A percentile compares a stretch with the other conserved stretches of the same genome.
phyloP scores from a whole-genome alignment of 1,140 invertebrate species.

The Sitodiplosis mosellana region DNA sequence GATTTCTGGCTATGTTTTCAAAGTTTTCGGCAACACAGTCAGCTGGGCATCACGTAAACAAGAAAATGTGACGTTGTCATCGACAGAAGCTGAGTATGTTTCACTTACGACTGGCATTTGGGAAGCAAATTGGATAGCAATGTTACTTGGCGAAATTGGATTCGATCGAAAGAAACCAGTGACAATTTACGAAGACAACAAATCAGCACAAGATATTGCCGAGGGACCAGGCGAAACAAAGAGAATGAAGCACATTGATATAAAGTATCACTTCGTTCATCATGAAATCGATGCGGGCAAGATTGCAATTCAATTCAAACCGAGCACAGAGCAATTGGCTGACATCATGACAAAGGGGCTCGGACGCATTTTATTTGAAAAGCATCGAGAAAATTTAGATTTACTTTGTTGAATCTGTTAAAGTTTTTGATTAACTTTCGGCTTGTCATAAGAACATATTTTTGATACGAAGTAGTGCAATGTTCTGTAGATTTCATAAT shows the following conservation, averaged over 20 bases:
- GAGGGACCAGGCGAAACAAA: constrained; percentile 16
- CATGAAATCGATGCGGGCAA: constrained; percentile 2
- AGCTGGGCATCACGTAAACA: constrained; percentile 18
- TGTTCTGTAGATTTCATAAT: too few species aligned
- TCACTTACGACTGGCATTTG: constrained; percentile 10
- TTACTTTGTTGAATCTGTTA: too few species aligned
- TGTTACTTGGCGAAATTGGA: constrained; percentile 11
- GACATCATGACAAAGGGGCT: constrained; percentile 6
- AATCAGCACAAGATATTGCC: constrained; percentile 15
- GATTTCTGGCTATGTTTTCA: constrained; percentile 16
- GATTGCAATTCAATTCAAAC: constrained; percentile 3
- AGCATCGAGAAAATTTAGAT: constrained; percentile 1
- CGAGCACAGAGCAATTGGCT: constrained; percentile 5
- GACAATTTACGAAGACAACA: constrained; percentile 13
- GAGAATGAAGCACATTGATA: constrained; percentile 13
- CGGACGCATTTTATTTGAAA: not conserved
- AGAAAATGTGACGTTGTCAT: constrained; percentile 12
- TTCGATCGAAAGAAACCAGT: not conserved
- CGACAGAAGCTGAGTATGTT: constrained; percentile 11
- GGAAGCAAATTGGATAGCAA: constrained; percentile 10
- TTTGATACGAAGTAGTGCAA: too few species aligned
- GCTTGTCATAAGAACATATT: too few species aligned
- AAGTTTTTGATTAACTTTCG: too few species aligned
- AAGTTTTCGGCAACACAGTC: constrained; percentile 9
- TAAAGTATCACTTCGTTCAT: constrained; percentile 11